Evolutionary conservation across 1,140 invertebrate species (phyloP), one percentile per base, ranked within the genome.

Genomic region (Drosophila orena): DNA sequence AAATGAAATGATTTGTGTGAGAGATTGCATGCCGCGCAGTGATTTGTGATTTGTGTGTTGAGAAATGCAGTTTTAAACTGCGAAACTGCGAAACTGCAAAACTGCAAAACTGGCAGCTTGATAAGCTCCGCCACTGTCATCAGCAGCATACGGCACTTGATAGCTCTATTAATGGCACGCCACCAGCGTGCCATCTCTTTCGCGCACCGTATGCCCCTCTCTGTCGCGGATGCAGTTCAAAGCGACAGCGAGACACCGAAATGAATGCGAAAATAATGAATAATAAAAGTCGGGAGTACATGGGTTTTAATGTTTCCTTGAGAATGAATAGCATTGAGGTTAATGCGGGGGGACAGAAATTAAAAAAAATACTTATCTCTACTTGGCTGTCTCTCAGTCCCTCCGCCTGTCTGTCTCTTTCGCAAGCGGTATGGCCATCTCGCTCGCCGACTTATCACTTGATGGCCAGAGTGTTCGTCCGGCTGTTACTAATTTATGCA

Each of bases 51-150:
- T 88, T 84, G 76, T 80, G 84, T 77, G 84, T 68, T 89, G 84
- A 89, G 84, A 89, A 89, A 89, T 89, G 84, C 84, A 89, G 81
- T 89, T 89, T 89, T 89, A 89, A 89, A 89, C 84, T 85, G 76
- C 59, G 52, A 89, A 89, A 89, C 84, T 85, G 76, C 59, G 52
- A 72, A 74, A 49, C 62, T 85, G 76, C 59, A 56, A 50, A 49
- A 54, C 61, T 65, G 54, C 46, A 53, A 72, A 74, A 49, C 62
- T 35, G 59, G 52, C 77, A 81, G 66, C 65, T 88, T 89, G 83
- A 86, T 86, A 86, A 86, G 83, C 66, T 61, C 59, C 66, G 66
- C 66, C 83, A 88, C 83, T 88, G 83, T 83, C 83, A 88, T 86
- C 83, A 83, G 62, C 78, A 64, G 77, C 42, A 76, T 81, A 47